Evolutionary conservation across 2,113 vertebrate species (phyloP).

Genomic region (Tragulus kanchil): DNA sequence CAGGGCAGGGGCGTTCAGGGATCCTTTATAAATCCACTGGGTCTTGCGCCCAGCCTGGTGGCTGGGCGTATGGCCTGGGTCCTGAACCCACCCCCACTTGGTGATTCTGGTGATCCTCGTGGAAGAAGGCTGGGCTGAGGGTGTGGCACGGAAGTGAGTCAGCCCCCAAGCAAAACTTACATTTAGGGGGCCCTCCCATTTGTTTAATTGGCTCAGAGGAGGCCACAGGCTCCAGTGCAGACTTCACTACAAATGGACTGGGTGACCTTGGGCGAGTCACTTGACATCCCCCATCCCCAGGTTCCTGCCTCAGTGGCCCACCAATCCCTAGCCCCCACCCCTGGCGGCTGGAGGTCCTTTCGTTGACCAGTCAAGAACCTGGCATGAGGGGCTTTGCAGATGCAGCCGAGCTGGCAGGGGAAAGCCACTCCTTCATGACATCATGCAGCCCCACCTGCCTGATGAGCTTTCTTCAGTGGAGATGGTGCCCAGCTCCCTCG

Average conservation of each 20-base stretch:
- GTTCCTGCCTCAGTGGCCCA: background rate
- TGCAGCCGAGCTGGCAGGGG: conserved; percentile 6
- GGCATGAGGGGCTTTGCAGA: background rate
- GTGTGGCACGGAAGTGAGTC: background rate
- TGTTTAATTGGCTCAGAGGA: background rate
- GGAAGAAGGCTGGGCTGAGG: background rate
- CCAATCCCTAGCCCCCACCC: too few relatives aligned
- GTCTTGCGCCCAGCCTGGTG: background rate
- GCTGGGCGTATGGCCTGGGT: background rate
- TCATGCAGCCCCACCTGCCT: background rate
- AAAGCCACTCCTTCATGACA: background rate
- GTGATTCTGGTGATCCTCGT: background rate
- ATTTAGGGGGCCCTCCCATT: background rate
- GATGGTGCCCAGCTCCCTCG: background rate
- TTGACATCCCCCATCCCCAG: background rate
- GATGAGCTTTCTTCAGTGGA: background rate
- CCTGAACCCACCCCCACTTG: background rate
- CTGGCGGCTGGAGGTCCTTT: background rate
- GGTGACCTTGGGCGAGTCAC: conserved; percentile 13
- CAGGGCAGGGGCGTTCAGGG: background rate
- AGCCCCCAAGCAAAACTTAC: background rate
- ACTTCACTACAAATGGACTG: background rate
- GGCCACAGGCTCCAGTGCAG: background rate
- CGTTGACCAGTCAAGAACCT: background rate
- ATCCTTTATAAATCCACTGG: background rate